Evolutionary conservation across 2,797 vertebrate genomes (phyloP).

Genomic region (Gambelia wislizenii): DNA sequence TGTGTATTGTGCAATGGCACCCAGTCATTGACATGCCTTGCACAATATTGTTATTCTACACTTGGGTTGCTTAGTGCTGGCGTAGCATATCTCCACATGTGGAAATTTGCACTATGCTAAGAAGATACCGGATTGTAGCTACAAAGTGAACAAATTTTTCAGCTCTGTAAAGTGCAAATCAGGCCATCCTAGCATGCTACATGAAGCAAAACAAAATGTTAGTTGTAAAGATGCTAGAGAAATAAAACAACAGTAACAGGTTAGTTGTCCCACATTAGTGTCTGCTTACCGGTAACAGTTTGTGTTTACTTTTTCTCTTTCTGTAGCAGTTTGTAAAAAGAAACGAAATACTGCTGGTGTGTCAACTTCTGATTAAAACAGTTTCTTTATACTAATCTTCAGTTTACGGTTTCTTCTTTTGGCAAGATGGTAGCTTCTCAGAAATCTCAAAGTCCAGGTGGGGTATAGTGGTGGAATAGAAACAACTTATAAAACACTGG

Average conservation of each 20-base stretch:
- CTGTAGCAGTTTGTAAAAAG: neutral
- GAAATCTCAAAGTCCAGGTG: neutral
- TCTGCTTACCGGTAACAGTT: neutral
- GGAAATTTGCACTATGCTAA: no score
- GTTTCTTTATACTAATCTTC: conserved; percentile 13
- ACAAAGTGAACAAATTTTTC: neutral
- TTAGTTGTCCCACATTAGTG: neutral
- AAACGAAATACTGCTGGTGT: neutral
- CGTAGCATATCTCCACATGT: no score
- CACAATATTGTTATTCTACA: no score
- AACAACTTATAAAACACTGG: neutral
- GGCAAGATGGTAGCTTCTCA: neutral
- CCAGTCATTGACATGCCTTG: no score
- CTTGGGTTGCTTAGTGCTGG: no score
- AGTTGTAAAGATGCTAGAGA: conserved; percentile 2
- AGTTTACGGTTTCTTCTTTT: neutral
- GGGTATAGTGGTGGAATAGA: neutral
- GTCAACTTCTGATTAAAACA: neutral
- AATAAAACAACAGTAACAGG: neutral
- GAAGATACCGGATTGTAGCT: no score
- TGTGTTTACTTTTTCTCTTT: neutral
- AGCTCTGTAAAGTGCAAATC: neutral
- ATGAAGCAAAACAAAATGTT: neutral
- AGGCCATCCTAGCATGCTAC: neutral
- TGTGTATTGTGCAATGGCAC: no score